Conservation (phyloP, 35 echinoderm and acorn worm species). For the Patiria miniata region DNA sequence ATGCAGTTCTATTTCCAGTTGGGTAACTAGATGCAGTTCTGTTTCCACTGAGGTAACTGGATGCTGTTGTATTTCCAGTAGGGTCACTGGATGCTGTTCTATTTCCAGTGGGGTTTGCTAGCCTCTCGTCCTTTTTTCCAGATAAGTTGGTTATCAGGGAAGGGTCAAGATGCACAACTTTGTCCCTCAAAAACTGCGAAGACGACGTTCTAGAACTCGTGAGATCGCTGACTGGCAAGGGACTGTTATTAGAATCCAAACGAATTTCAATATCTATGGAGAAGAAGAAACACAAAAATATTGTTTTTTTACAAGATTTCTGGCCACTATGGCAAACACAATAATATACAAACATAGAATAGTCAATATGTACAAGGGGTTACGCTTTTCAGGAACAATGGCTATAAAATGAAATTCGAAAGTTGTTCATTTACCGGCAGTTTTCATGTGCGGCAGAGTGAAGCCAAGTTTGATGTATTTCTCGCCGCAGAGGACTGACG, state of each 20-base stretch:
- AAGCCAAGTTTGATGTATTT: constrained; percentile 42
- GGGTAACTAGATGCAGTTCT: too few relatives aligned
- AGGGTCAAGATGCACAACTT: constrained; percentile 10
- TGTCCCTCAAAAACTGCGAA: background rate
- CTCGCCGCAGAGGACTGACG: constrained; percentile 23
- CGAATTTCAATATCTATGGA: constrained; percentile 64
- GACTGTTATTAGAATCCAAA: constrained; percentile 42
- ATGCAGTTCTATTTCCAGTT: background rate
- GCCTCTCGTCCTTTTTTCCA: background rate
- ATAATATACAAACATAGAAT: too few relatives aligned
- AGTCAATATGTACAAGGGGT: too few relatives aligned
- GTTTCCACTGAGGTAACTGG: background rate
- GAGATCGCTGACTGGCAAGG: background rate
- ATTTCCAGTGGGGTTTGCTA: too few relatives aligned
- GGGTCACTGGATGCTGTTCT: too few relatives aligned
- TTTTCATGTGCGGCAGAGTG: constrained; percentile 71
- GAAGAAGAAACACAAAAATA: background rate
- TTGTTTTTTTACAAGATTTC: too few relatives aligned
- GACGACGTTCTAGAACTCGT: background rate
- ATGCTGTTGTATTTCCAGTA: too few relatives aligned
- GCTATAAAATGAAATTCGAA: too few relatives aligned
- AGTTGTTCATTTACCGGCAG: constrained; percentile 39
- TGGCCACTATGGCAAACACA: too few relatives aligned
- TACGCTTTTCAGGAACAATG: too few relatives aligned
- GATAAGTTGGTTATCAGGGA: constrained; percentile 24